phyloP scores from a whole-genome alignment of 1,140 invertebrate species.

The Piezodorus guildinii region DNA sequence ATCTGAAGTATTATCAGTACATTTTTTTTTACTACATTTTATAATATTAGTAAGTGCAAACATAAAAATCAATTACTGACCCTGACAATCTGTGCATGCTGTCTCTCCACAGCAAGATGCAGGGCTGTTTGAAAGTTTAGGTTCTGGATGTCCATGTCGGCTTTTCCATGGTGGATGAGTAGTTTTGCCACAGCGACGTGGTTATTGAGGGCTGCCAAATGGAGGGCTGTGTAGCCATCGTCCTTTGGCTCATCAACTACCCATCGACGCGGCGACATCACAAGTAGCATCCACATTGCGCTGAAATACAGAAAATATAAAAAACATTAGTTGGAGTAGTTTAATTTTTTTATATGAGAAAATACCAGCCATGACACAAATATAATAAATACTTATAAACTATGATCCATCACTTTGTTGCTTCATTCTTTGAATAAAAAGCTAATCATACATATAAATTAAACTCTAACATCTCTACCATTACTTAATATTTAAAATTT shows the following conservation, averaged over 20 bases:
- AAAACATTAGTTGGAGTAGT: not conserved
- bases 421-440: no score
- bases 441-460: no score
- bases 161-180: conserved; percentile 72
- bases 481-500: no score
- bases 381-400: no score
- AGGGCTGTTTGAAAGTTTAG: conserved; percentile 93
- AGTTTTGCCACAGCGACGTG: conserved; percentile 94
- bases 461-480: no score
- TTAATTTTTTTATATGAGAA: no score
- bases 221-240: conserved; percentile 92
- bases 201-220: conserved; percentile 91
- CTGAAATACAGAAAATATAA: conserved; percentile 44
- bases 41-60: no score
- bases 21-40: no score
- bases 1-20: no score
- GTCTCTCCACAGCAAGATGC: conserved; percentile 88
- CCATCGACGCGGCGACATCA: conserved; percentile 86
- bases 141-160: conserved; percentile 86
- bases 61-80: conserved; percentile 35
- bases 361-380: no score
- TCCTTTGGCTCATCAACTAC: conserved; percentile 97
- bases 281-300: conserved; percentile 87
- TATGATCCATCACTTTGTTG: no score
- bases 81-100: conserved; percentile 89